These are phyloP conservation scores for Lepidocyrtoides sp. DNA, from an alignment of 2,888 invertebrate genomes.

Conservation along the genomic window DNA sequence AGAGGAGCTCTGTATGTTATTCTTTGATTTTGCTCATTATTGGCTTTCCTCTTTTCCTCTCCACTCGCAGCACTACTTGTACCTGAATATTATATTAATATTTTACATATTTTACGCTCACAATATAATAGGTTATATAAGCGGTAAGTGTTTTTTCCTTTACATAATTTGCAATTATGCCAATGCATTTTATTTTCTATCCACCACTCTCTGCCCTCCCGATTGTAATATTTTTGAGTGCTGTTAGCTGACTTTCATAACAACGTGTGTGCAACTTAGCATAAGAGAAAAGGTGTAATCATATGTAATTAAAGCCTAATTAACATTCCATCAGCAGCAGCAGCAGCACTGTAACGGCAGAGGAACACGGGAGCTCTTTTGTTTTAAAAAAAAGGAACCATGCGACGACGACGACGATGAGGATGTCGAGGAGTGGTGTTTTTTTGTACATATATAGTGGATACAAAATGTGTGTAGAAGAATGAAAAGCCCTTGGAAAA, in stretches of 20 bases:
- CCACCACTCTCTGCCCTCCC: not conserved
- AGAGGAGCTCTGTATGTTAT: constrained; percentile 5
- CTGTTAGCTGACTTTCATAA: constrained; percentile 29
- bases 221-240: not conserved
- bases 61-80: constrained; percentile 5
- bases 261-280: not conserved
- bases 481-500: constrained; percentile 66
- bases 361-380: constrained; percentile 4
- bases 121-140: not conserved
- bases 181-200: not conserved
- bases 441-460: not conserved
- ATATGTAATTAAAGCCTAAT: constrained; percentile 75
- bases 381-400: constrained; percentile 3
- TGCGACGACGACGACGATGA: not conserved
- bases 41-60: not conserved
- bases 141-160: not conserved
- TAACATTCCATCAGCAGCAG: constrained; percentile 75
- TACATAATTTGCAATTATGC: constrained; percentile 1
- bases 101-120: not conserved
- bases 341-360: not conserved
- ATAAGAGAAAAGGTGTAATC: constrained; percentile 59
- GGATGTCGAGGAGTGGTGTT: constrained; percentile 1
- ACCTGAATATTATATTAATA: too few species aligned
- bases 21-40: not conserved
- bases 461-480: not conserved